Base-by-base conservation (phyloP, 1,140 invertebrate species). In the Drosophila ironensis region DNA sequence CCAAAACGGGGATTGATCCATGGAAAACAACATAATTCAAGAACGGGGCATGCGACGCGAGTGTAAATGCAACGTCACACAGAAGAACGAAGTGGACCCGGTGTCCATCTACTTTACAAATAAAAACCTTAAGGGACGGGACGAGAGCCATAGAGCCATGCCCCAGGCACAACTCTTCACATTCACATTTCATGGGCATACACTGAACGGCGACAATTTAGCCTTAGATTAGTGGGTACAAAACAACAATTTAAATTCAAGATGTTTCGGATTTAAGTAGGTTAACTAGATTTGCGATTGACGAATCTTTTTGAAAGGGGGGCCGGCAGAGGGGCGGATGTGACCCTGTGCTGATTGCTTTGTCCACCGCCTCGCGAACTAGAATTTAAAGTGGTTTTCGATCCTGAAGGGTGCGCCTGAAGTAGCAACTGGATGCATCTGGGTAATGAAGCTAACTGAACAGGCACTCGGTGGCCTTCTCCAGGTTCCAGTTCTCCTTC, bases 401-500 rank as follows among this genome's bases (percentile, higher is more conserved):
- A 25, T 54, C 25, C n/a, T 42, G 41, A 54, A 35, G 11, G 25
- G 12, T 45, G 35, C 22, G 16, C 25, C 37, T 50, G 24, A 53
- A 38, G 48, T 61, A 40, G 51, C 28, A 25, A 12, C 12, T 75
- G 45, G 20, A 20, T 17, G 17, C 22, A 12, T 53, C 11, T 24
- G 19, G 19, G 28, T 33, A 37, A 22, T 4, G 12, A 84, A 77
- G 90, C 94, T 97, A 97, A 94, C 95, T 96, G 91, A 97, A 97
- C 47, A 97, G 91, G 86, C 95, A 94, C 90, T 97, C 96, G 7
- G 96, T 97, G 35, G 96, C 96, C 84, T 94, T 92, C 91, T 97
- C 95, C 76, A 98, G 90, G 84, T 97, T 95, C 97, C 97, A 98
- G 89, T 96, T 95, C 87, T 95, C 96, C 11, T 96, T 95, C 16